Conservation (phyloP, 1,140 invertebrate species). For the Bombus terrestris region DNA sequence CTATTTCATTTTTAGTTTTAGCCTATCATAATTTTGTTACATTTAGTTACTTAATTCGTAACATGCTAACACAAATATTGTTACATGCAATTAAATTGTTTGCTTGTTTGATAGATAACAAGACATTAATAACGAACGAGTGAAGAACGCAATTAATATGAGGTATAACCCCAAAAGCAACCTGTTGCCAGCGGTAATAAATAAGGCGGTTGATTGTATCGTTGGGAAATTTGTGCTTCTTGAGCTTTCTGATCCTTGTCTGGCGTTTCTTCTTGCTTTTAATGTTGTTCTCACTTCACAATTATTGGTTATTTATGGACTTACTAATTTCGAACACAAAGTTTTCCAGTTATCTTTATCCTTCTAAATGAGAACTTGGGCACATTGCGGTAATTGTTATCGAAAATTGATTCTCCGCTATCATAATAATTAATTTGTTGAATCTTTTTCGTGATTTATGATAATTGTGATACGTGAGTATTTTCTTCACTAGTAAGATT, state of each 20-base stretch:
- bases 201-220: slow-evolving; percentile 29
- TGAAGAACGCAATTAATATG: neutral
- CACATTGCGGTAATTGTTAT: neutral
- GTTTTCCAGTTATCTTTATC: neutral
- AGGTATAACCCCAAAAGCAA: slow-evolving; percentile 2
- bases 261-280: neutral
- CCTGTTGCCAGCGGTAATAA: slow-evolving; percentile 26
- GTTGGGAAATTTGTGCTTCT: slow-evolving; percentile 20
- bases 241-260: neutral
- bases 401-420: neutral
- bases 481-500: too few relatives aligned
- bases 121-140: neutral
- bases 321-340: neutral
- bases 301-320: neutral
- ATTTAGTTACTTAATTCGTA: too few relatives aligned
- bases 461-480: too few relatives aligned
- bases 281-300: neutral
- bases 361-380: neutral
- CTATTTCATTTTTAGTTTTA: too few relatives aligned
- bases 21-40: too few relatives aligned
- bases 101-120: too few relatives aligned
- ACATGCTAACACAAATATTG: too few relatives aligned
- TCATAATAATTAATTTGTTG: neutral
- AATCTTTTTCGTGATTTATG: neutral
- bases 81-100: too few relatives aligned